phyloP scores from a whole-genome alignment of 2,797 vertebrate genomes.

The Scleropages formosus region DNA sequence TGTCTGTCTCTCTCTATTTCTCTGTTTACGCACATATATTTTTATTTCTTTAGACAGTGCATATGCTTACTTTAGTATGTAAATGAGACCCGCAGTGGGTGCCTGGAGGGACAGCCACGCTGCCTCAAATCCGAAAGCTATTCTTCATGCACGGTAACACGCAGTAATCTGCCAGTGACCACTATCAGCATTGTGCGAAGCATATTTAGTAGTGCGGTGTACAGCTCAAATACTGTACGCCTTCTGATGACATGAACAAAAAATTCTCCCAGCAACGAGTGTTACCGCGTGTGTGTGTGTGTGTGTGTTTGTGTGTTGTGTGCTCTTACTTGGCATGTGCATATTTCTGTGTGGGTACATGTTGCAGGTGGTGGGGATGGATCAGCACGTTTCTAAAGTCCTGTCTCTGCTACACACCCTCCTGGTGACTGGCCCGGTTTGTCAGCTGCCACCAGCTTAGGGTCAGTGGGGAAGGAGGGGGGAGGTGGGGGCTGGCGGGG shows the following conservation, averaged over 20 bases:
- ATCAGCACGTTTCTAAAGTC: conserved; percentile 43
- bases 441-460: conserved; percentile 49
- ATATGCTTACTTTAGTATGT: too few relatives aligned
- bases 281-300: conserved; percentile 1
- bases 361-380: background rate
- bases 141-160: background rate
- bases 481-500: conserved; percentile 71
- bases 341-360: background rate
- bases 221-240: too few relatives aligned
- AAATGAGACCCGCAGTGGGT: background rate
- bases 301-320: background rate
- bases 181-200: background rate
- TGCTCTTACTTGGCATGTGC: conserved; percentile 38
- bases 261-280: conserved; percentile 1
- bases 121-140: background rate
- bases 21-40: background rate
- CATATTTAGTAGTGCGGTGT: background rate
- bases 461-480: conserved; percentile 62
- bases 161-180: background rate
- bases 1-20: conserved; percentile 1
- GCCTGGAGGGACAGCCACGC: background rate
- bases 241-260: conserved; percentile 2
- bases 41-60: too few relatives aligned
- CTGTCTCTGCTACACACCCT: conserved; percentile 52
- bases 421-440: conserved; percentile 58